These are phyloP conservation scores for Menura novaehollandiae DNA, from an alignment of 2,113 vertebrate species.

Conservation along the genomic window DNA sequence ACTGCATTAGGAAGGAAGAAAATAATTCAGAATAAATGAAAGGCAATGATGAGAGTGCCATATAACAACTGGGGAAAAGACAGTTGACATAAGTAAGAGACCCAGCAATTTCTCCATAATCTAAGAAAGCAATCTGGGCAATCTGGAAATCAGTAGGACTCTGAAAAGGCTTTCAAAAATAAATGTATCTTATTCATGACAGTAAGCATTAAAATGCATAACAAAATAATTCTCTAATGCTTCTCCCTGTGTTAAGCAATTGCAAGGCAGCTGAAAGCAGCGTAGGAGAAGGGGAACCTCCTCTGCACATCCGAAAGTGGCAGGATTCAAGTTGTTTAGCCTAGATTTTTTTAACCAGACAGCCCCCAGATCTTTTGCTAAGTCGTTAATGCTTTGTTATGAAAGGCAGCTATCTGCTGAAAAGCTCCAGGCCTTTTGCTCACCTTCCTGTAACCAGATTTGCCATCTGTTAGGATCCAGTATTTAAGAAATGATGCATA, in stretches of 20 bases:
- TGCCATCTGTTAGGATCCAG: background rate
- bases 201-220: background rate
- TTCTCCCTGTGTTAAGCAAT: background rate
- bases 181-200: background rate
- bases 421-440: slow-evolving; percentile 22
- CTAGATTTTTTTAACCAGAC: slow-evolving; percentile 5
- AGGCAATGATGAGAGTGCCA: background rate
- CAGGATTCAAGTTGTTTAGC: slow-evolving; percentile 36
- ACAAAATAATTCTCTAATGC: background rate
- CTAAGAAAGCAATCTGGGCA: background rate
- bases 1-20: background rate
- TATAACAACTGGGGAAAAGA: background rate
- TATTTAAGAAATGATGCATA: background rate
- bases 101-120: background rate
- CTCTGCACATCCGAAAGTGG: background rate
- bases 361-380: background rate
- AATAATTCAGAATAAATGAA: background rate
- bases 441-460: background rate
- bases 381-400: slow-evolving; percentile 50
- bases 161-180: background rate
- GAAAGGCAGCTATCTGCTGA: slow-evolving; percentile 43
- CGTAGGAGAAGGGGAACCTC: background rate
- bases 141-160: background rate
- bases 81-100: background rate
- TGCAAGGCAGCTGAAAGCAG: background rate